Percentiles rank a stretch among this genome's conserved stretches.
Evolutionary conservation across 2,113 vertebrate species (phyloP).

Genomic region (human): GRCh38 chr16:89153501-89154000

Average conservation of each 20-base stretch:
- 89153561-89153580: too few species aligned
- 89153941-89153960: not conserved
- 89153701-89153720: not conserved
- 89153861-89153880: not conserved
- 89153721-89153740: not conserved
- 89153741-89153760: not conserved
- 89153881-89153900: not conserved
- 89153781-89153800: not conserved
- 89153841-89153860: not conserved
- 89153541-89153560: too few species aligned
- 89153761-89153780: not conserved
- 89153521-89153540: too few species aligned
- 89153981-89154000: not conserved
- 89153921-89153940: not conserved
- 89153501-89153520: too few species aligned
- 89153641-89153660: not conserved
- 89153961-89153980: not conserved
- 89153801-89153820: not conserved
- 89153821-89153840: not conserved
- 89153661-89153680: not conserved
- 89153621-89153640: not conserved
- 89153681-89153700: not conserved
- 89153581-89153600: too few species aligned
- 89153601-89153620: not conserved
- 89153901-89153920: not conserved